Conservation (phyloP, 1,140 invertebrate species). For the Halictus rubicundus region DNA sequence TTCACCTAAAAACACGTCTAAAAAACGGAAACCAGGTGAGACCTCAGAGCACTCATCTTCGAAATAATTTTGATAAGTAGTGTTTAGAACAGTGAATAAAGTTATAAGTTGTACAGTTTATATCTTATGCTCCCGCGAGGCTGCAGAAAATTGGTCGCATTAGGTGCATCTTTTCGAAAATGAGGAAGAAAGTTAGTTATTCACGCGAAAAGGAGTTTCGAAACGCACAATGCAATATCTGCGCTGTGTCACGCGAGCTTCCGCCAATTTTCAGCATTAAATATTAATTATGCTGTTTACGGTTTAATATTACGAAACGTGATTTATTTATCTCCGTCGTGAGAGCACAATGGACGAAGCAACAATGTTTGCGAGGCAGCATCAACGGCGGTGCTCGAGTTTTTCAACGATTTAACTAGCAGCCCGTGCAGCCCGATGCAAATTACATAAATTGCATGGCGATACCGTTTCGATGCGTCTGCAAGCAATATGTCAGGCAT, state of each 20-base stretch:
- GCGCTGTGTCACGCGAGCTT: not conserved
- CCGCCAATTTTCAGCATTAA: not conserved
- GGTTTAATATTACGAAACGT: not conserved
- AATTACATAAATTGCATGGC: not conserved
- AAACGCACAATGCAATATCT: too few species aligned
- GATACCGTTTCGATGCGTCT: not conserved
- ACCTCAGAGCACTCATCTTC: too few species aligned
- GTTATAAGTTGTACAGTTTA: too few species aligned
- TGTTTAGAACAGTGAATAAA: too few species aligned
- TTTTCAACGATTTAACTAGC: not conserved
- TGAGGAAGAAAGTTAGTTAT: too few species aligned
- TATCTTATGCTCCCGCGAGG: too few species aligned
- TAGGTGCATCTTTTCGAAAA: too few species aligned
- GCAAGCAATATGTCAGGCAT: not conserved
- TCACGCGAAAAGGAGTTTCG: too few species aligned
- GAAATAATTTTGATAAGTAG: too few species aligned
- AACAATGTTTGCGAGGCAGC: not conserved
- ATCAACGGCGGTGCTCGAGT: not conserved
- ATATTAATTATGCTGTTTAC: not conserved
- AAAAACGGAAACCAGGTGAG: too few species aligned
- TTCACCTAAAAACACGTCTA: too few species aligned
- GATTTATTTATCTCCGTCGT: not conserved
- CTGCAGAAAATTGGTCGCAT: too few species aligned
- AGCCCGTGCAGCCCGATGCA: not conserved
- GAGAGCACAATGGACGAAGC: not conserved